Evolutionary conservation across 2,113 vertebrate genomes (phyloP).

Genomic region (Copsychus sechellarum): DNA sequence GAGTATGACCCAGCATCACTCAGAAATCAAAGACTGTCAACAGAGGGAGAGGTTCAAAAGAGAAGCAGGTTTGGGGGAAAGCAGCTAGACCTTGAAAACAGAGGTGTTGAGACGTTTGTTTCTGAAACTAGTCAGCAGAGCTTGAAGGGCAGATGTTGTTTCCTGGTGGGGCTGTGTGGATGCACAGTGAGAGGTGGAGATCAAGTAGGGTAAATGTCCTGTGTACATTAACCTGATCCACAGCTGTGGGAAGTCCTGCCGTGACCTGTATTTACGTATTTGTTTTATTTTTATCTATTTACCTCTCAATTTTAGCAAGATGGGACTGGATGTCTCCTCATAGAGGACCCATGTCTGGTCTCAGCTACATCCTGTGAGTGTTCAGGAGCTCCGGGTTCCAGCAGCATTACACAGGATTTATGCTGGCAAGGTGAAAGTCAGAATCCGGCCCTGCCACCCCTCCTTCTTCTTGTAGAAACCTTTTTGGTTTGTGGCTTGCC

Average conservation of each 20-base stretch:
- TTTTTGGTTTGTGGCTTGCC: neutral
- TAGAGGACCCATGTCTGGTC: neutral
- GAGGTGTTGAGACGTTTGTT: neutral
- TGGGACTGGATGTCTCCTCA: neutral
- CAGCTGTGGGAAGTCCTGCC: neutral
- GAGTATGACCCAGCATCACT: neutral
- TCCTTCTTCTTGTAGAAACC: neutral
- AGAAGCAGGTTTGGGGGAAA: neutral
- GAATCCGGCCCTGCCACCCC: neutral
- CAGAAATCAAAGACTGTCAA: neutral
- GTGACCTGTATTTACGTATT: accelerated
- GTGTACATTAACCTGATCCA: neutral
- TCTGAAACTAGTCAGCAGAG: neutral
- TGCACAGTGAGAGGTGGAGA: neutral
- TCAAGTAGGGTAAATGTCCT: neutral
- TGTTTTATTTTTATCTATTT: neutral
- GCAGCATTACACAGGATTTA: neutral
- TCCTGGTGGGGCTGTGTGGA: neutral
- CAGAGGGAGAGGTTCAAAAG: neutral
- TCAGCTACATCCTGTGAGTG: accelerated
- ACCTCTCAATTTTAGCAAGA: neutral
- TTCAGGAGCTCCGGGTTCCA: neutral
- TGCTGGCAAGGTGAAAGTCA: neutral
- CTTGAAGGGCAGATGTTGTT: neutral
- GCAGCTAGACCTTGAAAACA: neutral